phyloP scores from a whole-genome alignment of 2,888 invertebrate genomes.

The Artemia sinica region DNA sequence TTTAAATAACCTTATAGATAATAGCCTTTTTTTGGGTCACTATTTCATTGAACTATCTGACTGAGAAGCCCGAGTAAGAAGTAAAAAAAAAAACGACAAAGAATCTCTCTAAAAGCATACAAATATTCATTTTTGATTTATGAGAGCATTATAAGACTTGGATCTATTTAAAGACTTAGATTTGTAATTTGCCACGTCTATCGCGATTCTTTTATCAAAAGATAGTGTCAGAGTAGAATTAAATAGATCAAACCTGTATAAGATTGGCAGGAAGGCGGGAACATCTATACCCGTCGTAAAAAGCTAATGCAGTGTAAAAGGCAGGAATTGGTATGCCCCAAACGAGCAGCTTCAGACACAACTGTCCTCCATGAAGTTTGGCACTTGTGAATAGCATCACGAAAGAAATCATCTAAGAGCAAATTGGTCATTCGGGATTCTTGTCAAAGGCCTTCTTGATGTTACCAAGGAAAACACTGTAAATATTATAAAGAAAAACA shows the following conservation, averaged over 20 bases:
- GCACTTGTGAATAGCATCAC: constrained; percentile 56
- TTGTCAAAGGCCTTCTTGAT: constrained; percentile 84
- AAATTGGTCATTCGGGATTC: constrained; percentile 69
- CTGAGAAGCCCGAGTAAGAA: no score
- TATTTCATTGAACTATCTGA: no score
- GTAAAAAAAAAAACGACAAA: no score
- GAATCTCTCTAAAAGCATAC: no score
- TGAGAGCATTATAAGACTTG: no score
- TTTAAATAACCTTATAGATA: no score
- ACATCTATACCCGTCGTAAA: constrained; percentile 88
- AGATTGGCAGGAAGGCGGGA: constrained; percentile 79
- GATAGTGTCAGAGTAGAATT: background rate
- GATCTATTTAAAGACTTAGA: no score
- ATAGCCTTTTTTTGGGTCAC: no score
- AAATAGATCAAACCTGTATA: constrained; percentile 46
- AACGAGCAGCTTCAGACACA: constrained; percentile 42
- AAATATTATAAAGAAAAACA: background rate
- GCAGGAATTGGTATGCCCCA: constrained; percentile 92
- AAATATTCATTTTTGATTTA: no score
- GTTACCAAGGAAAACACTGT: constrained; percentile 64
- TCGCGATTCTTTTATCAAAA: no score
- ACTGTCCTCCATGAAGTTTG: constrained; percentile 73
- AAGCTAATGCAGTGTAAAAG: constrained; percentile 77
- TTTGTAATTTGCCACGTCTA: no score
- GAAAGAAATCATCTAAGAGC: constrained; percentile 81